Percentiles rank a stretch among this genome's conserved stretches.
Evolutionary conservation across 2,888 invertebrate species (phyloP).

Genomic region (Cheilosia vulpina): DNA sequence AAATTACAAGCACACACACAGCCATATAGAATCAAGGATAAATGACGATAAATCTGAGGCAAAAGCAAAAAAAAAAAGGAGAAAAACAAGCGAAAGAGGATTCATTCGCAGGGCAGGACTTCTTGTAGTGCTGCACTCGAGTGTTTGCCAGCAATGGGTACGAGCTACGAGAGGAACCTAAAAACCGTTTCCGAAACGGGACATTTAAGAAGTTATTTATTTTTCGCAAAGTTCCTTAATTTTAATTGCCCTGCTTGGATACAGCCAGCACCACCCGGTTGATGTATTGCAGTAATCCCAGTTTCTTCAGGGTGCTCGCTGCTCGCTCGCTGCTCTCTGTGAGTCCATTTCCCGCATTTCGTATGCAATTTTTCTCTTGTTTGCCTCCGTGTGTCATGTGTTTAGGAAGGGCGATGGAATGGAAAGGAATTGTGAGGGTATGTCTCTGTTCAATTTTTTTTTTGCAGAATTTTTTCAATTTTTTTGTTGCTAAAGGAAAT

Average conservation of each 20-base stretch:
- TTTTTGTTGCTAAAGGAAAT: background rate
- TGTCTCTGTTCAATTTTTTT: background rate
- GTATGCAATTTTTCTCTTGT: conserved; percentile 59
- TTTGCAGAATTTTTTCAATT: background rate
- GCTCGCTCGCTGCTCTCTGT: conserved; percentile 7
- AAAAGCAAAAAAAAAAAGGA: conserved; percentile 2
- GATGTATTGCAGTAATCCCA: conserved; percentile 64
- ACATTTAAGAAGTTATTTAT: conserved; percentile 74
- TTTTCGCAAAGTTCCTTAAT: conserved; percentile 70
- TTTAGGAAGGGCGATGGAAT: conserved; percentile 35
- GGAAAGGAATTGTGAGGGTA: conserved; percentile 12
- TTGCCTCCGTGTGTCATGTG: conserved; percentile 59
- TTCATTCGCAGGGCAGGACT: conserved; percentile 22
- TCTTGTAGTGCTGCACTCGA: conserved; percentile 42
- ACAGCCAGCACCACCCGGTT: conserved; percentile 16
- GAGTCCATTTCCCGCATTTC: conserved; percentile 66
- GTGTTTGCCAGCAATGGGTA: conserved; percentile 9
- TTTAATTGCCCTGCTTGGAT: conserved; percentile 66
- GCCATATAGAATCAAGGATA: conserved; percentile 37
- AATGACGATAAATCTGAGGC: conserved; percentile 69
- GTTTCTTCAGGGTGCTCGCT: conserved; percentile 6
- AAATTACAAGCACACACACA: conserved; percentile 32
- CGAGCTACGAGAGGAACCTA: conserved; percentile 29
- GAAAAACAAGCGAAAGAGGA: conserved; percentile 34
- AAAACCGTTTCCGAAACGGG: conserved; percentile 68